phyloP scores from a whole-genome alignment of 2,888 invertebrate species.

The Hemaris fuciformis region DNA sequence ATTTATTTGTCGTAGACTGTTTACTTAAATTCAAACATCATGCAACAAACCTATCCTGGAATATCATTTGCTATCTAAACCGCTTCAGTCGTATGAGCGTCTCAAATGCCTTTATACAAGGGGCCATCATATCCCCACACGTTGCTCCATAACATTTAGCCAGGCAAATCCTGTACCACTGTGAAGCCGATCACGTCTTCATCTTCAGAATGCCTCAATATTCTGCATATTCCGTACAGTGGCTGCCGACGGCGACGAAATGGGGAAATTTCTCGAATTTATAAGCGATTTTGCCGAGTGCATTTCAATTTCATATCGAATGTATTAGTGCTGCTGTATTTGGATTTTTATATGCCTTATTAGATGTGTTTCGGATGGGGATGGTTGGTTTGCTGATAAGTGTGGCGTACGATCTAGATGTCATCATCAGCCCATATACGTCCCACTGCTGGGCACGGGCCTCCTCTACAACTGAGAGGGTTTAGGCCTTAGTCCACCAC shows the following conservation, averaged over 20 bases:
- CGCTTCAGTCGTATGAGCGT: too few relatives aligned
- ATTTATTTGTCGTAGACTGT: too few relatives aligned
- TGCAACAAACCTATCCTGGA: too few relatives aligned
- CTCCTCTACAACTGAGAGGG: too few relatives aligned
- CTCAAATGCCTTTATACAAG: too few relatives aligned
- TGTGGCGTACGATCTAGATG: too few relatives aligned
- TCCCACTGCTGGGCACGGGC: too few relatives aligned
- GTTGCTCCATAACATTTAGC: background rate
- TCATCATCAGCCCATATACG: too few relatives aligned
- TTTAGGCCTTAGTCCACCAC: too few relatives aligned
- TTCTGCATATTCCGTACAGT: conserved; percentile 3
- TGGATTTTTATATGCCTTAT: background rate
- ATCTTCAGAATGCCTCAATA: background rate
- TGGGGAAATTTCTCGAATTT: conserved; percentile 42
- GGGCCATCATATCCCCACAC: background rate
- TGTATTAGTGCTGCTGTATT: conserved; percentile 16
- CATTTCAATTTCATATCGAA: conserved; percentile 49
- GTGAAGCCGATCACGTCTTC: background rate
- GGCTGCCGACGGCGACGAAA: conserved; percentile 26
- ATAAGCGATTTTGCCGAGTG: conserved; percentile 44
- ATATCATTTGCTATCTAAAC: too few relatives aligned
- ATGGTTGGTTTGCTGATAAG: too few relatives aligned
- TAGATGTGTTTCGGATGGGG: background rate
- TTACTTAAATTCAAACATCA: too few relatives aligned
- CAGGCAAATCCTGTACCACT: background rate